A percentile compares a stretch with the other conserved stretches of the same genome.
Conservation (phyloP, 2,888 invertebrate species). For the Mechanitis mazaeus region DNA sequence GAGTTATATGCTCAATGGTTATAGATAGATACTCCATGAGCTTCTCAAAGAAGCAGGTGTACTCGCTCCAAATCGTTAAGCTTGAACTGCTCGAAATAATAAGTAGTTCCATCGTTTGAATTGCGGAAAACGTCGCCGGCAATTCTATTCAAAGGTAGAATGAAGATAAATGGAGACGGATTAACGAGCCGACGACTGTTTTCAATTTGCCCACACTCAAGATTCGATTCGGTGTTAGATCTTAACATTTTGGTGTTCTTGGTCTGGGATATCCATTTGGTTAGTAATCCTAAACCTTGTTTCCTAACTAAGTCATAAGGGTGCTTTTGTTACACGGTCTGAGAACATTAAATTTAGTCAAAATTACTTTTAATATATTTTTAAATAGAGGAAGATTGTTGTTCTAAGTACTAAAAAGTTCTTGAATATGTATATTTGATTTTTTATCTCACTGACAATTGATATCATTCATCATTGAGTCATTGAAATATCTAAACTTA, state of each 20-base stretch:
- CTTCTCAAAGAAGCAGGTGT: constrained; percentile 44
- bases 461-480: constrained; percentile 15
- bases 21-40: background rate
- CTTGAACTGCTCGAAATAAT: constrained; percentile 69
- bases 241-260: constrained; percentile 32
- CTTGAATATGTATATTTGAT: too few relatives aligned
- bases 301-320: too few relatives aligned
- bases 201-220: constrained; percentile 65
- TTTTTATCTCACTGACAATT: constrained; percentile 9
- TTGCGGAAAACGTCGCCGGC: constrained; percentile 68
- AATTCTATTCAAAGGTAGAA: constrained; percentile 72
- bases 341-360: too few relatives aligned
- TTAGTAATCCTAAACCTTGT: too few relatives aligned
- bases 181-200: constrained; percentile 73
- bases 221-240: constrained; percentile 63
- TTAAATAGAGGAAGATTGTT: too few relatives aligned
- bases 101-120: constrained; percentile 71
- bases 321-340: too few relatives aligned
- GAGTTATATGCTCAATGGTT: background rate
- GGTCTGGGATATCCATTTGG: constrained; percentile 13
- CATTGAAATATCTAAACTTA: constrained; percentile 14
- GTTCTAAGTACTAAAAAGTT: too few relatives aligned
- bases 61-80: constrained; percentile 66
- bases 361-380: too few relatives aligned
- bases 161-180: constrained; percentile 72